Conservation (phyloP, 2,888 invertebrate genomes). For the Synergus umbraculus region DNA sequence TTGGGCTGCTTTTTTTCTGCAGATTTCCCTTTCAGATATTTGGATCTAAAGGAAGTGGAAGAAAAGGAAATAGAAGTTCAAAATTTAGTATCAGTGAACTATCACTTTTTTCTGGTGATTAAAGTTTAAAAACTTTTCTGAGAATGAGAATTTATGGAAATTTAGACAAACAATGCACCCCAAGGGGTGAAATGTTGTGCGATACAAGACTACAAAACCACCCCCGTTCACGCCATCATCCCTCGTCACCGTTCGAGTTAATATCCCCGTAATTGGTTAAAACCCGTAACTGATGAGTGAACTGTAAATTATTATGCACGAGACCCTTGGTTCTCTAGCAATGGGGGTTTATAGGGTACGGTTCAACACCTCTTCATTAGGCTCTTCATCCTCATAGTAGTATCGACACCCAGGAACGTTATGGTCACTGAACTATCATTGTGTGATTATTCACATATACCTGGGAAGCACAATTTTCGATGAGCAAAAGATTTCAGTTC, state of each 20-base stretch:
- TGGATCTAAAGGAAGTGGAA: slow-evolving; percentile 25
- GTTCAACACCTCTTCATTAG: slow-evolving; percentile 77
- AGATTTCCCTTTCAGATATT: slow-evolving; percentile 43
- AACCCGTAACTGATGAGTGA: slow-evolving; percentile 76
- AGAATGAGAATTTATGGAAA: slow-evolving; percentile 13
- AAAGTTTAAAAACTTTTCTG: neutral
- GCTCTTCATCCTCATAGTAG: slow-evolving; percentile 64
- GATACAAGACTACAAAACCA: slow-evolving; percentile 52
- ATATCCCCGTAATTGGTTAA: slow-evolving; percentile 75
- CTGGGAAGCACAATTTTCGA: slow-evolving; percentile 29
- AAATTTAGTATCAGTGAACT: neutral
- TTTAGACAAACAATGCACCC: slow-evolving; percentile 12
- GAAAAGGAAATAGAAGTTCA: slow-evolving; percentile 21
- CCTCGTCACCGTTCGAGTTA: slow-evolving; percentile 58
- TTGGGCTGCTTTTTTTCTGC: neutral
- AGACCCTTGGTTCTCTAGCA: slow-evolving; percentile 67
- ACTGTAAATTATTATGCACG: slow-evolving; percentile 73
- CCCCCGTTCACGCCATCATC: slow-evolving; percentile 42
- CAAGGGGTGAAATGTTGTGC: slow-evolving; percentile 6
- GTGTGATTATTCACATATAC: slow-evolving; percentile 35
- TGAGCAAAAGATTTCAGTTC: slow-evolving; percentile 4
- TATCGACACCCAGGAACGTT: slow-evolving; percentile 23
- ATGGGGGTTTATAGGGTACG: slow-evolving; percentile 73
- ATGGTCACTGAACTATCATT: slow-evolving; percentile 43
- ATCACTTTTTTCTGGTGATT: too few species aligned